Evolutionary conservation across 2,888 invertebrate genomes (phyloP).

Genomic region (Auanema freiburgensis): DNA sequence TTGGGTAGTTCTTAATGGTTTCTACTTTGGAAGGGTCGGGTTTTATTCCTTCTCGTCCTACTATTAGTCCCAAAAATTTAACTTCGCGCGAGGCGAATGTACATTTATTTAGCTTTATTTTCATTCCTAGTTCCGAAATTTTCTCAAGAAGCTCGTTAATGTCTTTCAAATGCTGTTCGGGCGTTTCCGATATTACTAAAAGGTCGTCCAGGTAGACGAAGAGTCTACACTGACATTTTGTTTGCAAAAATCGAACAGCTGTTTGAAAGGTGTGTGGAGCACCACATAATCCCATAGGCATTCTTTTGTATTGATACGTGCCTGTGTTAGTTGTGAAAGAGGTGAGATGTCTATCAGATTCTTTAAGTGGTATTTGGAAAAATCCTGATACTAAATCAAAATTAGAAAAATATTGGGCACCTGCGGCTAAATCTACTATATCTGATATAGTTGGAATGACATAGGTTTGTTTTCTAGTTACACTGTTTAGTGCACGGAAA

Average conservation of each 20-base stretch:
- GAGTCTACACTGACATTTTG: background rate
- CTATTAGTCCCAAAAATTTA: slow-evolving; percentile 33
- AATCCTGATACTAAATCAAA: slow-evolving; percentile 35
- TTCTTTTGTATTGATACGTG: slow-evolving; percentile 26
- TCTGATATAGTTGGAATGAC: slow-evolving; percentile 16
- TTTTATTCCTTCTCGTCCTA: slow-evolving; percentile 31
- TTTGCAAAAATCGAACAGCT: slow-evolving; percentile 13
- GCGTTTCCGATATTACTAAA: slow-evolving; percentile 15
- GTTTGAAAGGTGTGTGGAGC: slow-evolving; percentile 31
- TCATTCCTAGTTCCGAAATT: slow-evolving; percentile 27
- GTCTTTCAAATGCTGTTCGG: slow-evolving; percentile 37
- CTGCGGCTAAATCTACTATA: slow-evolving; percentile 12
- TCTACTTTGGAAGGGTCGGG: slow-evolving; percentile 29
- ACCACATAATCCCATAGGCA: slow-evolving; percentile 36
- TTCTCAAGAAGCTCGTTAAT: slow-evolving; percentile 27
- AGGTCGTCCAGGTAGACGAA: slow-evolving; percentile 40
- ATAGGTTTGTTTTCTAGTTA: slow-evolving; percentile 18
- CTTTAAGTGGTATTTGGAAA: slow-evolving; percentile 27
- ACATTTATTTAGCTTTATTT: slow-evolving; percentile 32
- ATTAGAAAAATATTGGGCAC: slow-evolving; percentile 18
- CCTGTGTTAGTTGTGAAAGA: slow-evolving; percentile 33
- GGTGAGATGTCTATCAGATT: slow-evolving; percentile 25
- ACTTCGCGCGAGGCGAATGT: slow-evolving; percentile 28
- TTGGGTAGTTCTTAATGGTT: slow-evolving; percentile 21
- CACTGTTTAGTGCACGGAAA: slow-evolving; percentile 17